Evolutionary conservation across 92 coral and sea anemone genomes (phyloP).

Genomic region (Bergia sp.): DNA sequence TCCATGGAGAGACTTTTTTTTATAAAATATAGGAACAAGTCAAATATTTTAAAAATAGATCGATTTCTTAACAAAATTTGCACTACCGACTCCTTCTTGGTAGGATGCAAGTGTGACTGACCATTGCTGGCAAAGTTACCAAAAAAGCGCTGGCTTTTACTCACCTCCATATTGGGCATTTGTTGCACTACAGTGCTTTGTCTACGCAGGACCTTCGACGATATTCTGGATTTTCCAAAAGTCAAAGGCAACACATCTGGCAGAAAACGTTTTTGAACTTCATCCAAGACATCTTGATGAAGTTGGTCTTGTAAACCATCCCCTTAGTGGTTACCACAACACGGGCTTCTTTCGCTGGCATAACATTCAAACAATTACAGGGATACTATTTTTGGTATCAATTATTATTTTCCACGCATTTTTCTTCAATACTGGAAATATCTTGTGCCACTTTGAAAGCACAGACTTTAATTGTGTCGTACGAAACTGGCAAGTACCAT

Average conservation of each 20-base stretch:
- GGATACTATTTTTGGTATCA: background rate
- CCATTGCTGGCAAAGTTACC: no score
- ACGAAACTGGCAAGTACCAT: no score
- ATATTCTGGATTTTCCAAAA: background rate
- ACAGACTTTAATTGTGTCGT: background rate
- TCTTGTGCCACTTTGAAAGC: background rate
- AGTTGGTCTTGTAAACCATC: background rate
- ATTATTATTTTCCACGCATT: background rate
- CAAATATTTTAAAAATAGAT: no score
- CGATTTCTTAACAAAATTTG: no score
- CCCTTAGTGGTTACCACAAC: background rate
- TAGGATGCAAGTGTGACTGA: no score
- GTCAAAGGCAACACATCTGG: background rate
- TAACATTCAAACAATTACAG: background rate
- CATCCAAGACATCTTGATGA: background rate
- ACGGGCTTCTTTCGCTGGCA: slow-evolving; percentile 1
- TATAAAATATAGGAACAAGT: no score
- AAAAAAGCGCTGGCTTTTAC: no score
- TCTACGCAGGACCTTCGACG: background rate
- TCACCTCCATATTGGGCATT: no score
- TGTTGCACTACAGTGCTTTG: no score
- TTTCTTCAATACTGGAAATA: background rate
- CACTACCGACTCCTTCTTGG: no score
- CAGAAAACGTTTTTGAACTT: background rate
- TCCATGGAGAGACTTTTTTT: no score